Percentiles rank a stretch among this genome's conserved stretches.
Evolutionary conservation across 2,797 vertebrate species (phyloP).

Genomic region (Avahi laniger): DNA sequence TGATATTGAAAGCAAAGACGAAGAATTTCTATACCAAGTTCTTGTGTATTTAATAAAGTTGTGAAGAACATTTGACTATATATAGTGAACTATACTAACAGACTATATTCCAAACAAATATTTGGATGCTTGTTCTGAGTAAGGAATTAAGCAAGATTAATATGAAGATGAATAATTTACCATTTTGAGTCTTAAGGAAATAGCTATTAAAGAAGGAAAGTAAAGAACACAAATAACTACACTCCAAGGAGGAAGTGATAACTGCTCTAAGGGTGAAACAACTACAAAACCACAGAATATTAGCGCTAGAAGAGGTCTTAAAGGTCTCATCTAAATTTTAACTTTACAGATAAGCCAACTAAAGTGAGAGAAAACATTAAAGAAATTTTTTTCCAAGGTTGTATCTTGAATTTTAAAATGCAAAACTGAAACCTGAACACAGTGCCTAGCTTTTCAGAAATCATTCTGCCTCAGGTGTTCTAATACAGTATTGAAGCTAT

Average conservation of each 20-base stretch:
- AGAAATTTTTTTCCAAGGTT: not conserved
- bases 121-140: not conserved
- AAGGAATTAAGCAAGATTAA: not conserved
- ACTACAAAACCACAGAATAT: not conserved
- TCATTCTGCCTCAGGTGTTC: not conserved
- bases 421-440: conserved; percentile 6
- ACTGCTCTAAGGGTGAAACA: not conserved
- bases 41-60: conserved; percentile 15
- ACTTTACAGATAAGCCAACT: conserved; percentile 1
- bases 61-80: not conserved
- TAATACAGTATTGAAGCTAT: not conserved
- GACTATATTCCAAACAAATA: conserved; percentile 15
- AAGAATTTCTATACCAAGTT: not conserved
- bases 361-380: not conserved
- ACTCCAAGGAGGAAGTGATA: not conserved
- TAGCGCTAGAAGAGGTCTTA: not conserved
- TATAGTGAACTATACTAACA: not conserved
- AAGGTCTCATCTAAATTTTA: not conserved
- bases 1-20: not conserved
- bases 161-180: not conserved
- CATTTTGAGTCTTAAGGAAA: not conserved
- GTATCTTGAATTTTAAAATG: not conserved
- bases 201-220: not conserved
- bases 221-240: not conserved
- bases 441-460: not conserved